Percentiles rank a stretch among this genome's conserved stretches.
Evolutionary conservation across 1,140 invertebrate genomes (phyloP).

Genomic region (Ganaspis sp.): DNA sequence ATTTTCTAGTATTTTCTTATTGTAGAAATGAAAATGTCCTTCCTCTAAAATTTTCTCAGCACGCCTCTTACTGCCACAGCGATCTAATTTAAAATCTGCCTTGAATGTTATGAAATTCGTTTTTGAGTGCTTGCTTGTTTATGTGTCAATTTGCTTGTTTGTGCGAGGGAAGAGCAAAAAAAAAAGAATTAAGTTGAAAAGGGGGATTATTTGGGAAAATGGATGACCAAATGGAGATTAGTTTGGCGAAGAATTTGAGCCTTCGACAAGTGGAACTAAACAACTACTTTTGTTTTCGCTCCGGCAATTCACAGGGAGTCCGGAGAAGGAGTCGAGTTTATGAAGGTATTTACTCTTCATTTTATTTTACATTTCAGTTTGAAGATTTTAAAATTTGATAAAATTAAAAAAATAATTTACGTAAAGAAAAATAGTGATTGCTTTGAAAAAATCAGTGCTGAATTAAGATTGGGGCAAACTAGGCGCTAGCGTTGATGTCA

Average conservation of each 20-base stretch:
- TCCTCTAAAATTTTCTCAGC: not conserved
- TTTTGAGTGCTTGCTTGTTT: conserved; percentile 49
- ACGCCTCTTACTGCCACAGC: conserved; percentile 46
- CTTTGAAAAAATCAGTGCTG: not conserved
- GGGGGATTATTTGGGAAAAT: conserved; percentile 52
- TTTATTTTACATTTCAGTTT: not conserved
- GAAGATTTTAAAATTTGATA: not conserved
- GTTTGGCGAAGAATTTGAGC: conserved; percentile 54
- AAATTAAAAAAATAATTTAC: not conserved
- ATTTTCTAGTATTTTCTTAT: not conserved
- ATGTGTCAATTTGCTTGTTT: conserved; percentile 44
- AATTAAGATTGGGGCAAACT: too few species aligned
- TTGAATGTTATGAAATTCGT: conserved; percentile 46
- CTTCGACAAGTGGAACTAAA: conserved; percentile 61
- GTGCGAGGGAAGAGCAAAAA: conserved; percentile 41
- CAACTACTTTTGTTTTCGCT: conserved; percentile 70
- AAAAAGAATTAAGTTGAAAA: conserved; percentile 41
- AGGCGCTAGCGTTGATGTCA: too few species aligned
- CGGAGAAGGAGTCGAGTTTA: conserved; percentile 72
- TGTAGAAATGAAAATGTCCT: not conserved
- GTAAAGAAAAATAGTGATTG: not conserved
- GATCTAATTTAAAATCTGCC: conserved; percentile 37
- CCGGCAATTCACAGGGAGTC: conserved; percentile 68
- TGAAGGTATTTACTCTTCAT: conserved; percentile 65
- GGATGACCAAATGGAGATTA: conserved; percentile 52